These are phyloP conservation scores for Poeciliopsis occidentalis DNA, from an alignment of 2,113 vertebrate species.

Conservation along the genomic window DNA sequence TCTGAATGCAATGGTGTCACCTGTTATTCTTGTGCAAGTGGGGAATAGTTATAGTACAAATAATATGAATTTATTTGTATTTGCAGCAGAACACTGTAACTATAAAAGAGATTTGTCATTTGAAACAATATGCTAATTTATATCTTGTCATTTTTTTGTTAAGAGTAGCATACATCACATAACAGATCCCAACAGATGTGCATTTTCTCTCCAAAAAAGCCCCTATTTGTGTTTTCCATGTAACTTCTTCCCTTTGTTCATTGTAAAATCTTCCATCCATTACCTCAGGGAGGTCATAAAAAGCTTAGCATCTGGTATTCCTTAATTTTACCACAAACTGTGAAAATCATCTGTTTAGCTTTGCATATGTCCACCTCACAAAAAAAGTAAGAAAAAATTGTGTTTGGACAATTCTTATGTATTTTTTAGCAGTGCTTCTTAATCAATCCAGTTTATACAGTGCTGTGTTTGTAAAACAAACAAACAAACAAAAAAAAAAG, in stretches of 20 bases:
- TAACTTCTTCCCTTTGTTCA: constrained; percentile 19
- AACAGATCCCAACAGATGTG: neutral
- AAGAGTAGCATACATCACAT: constrained; percentile 2
- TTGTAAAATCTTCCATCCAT: constrained; percentile 40
- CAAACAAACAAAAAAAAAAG: neutral
- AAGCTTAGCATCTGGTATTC: constrained; percentile 57
- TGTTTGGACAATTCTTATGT: neutral
- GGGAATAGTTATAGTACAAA: neutral
- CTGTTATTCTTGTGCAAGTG: constrained; percentile 32
- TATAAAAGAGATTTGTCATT: neutral
- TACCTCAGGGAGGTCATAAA: constrained; percentile 47
- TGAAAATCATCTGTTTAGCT: neutral
- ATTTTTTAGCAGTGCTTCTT: no score
- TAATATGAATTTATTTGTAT: neutral
- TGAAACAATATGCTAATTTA: neutral
- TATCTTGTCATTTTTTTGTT: neutral
- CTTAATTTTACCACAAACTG: constrained; percentile 21
- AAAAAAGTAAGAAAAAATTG: neutral
- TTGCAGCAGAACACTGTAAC: neutral
- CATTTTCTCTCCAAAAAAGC: constrained; percentile 9
- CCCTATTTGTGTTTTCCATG: constrained; percentile 11
- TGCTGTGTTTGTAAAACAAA: no score
- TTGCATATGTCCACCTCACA: neutral
- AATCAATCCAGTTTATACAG: no score
- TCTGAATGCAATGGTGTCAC: constrained; percentile 34